Evolutionary conservation across 2,113 vertebrate species (phyloP).

Genomic region (Osmerus eperlanus): DNA sequence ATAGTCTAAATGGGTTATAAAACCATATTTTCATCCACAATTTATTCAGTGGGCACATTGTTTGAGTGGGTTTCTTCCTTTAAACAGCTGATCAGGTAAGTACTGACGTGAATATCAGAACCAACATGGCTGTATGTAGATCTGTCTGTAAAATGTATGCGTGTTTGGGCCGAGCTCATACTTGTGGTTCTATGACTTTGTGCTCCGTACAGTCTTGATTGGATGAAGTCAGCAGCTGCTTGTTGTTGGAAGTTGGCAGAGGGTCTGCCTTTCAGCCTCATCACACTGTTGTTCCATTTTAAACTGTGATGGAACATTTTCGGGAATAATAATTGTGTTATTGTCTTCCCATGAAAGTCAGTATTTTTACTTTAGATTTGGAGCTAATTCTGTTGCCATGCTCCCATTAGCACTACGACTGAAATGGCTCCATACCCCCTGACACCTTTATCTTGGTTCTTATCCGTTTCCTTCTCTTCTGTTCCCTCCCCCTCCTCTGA

Average conservation of each 20-base stretch:
- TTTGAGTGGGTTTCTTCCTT: too few species aligned
- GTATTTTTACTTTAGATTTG: too few species aligned
- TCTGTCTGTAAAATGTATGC: neutral
- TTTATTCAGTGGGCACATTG: too few species aligned
- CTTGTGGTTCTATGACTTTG: slow-evolving; percentile 76
- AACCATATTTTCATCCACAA: too few species aligned
- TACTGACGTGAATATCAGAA: neutral
- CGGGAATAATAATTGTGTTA: too few species aligned
- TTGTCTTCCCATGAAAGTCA: too few species aligned
- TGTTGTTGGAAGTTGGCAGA: slow-evolving; percentile 64
- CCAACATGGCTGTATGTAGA: neutral
- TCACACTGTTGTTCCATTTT: slow-evolving; percentile 73
- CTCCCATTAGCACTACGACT: too few species aligned
- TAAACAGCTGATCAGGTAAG: too few species aligned
- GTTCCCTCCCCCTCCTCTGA: neutral
- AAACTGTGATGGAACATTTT: slow-evolving; percentile 60
- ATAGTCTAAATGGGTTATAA: too few species aligned
- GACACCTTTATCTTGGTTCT: too few species aligned
- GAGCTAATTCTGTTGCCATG: too few species aligned
- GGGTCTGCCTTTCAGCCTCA: slow-evolving; percentile 61
- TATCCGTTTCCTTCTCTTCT: neutral
- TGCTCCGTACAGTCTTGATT: slow-evolving; percentile 76
- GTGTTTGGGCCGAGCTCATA: slow-evolving; percentile 53
- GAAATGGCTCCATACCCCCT: too few species aligned
- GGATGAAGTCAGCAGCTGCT: slow-evolving; percentile 77